Evolutionary conservation across 2,113 vertebrate genomes (phyloP), one percentile per base, ranked within the genome.

Genomic region (mouse (Mus musculus)): DNA sequence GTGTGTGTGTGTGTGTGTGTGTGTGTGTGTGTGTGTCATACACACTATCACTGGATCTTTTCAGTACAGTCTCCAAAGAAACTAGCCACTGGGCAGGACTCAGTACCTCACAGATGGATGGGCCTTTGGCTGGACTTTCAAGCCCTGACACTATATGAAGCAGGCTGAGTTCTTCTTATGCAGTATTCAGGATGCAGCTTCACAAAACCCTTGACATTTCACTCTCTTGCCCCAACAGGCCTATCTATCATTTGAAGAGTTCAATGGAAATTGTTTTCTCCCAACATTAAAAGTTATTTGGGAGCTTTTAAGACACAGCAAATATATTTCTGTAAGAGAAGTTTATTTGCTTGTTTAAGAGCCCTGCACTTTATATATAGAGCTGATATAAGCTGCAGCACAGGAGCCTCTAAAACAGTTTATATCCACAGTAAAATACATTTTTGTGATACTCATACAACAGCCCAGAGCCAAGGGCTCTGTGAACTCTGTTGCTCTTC

Each of bases 21-120:
- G 98, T 98, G 97, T 81, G n/a, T n/a, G 46, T 98, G 98, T 98
- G 98, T 98, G 97, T 99, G 98, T 97, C 97, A 97, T 97, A 98
- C 82, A 98, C 98, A 97, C 94, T 96, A 95, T 88, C 98, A 98
- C 97, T 99, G 98, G 98, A 96, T 98, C 97, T 97, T 94, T 98
- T 97, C 97, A 54, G 98, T 28, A 95, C 98, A 98, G 98, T 98
- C 98, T 98, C 98, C 98, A 97, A 97, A 98, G 97, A 98, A 97
- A 98, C 94, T 98, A 98, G 98, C 98, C 95, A 97, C 96, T 95
- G 98, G 98, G 97, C 98, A 98, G 90, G 96, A 98, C 97, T 98
- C 98, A 98, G 33, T 93, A 98, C 96, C 97, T 96, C 94, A 73
- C 39, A 88, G 96, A 91, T 94, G 49, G 4, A 7, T n/a, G 95